Base-by-base conservation (phyloP, 2,113 vertebrate genomes). In the Sarotherodon lohbergeri region DNA sequence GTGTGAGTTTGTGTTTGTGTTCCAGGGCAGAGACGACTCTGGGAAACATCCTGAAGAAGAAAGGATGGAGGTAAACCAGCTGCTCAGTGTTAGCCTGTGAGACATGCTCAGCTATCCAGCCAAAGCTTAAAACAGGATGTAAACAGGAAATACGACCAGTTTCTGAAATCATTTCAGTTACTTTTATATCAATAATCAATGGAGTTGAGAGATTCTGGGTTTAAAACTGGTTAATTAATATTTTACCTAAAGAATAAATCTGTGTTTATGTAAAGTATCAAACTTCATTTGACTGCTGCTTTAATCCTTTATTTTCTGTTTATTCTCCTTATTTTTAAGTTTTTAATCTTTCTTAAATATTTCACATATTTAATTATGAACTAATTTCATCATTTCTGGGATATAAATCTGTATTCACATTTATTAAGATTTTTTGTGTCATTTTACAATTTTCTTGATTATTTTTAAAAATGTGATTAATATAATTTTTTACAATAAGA, bases 41-140 rank as follows among this genome's bases (percentile, higher is more conserved):
- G 61, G 97, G 97, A 50, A 97, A 96, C 83, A 97, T 97, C 86
- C 94, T 98, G 87, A 97, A 96, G 94, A 97, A 95, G 92, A 98
- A 97, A 95, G 96, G 91, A 39, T 97, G 97, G 97, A 97, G 97
- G 97, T 98, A 80, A 96, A 86, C 3, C n/a, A 22, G 19, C 32
- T 0, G 17, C 46, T 41, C 55, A 0, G 14, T 1, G 13, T 81
- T 17, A 1, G 4, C 9, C 54, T 36, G 6, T 0, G 52, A 10
- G n/a, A 39, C 27, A 27, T 27, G 27, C 27, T 27, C 27, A 27
- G 27, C 27, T 27, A 27, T 32, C 4, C 4, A 8, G 16, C 17
- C 22, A 34, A 13, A 71, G 43, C 41, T 46, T 46, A 71, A 68
- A 71, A n/a, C 4, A n/a, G 61, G 32, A 66, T 13, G 19, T 66